Evolutionary conservation across 1,140 invertebrate species (phyloP), one percentile per base, ranked within the genome.

Genomic region (Bombus terrestris): DNA sequence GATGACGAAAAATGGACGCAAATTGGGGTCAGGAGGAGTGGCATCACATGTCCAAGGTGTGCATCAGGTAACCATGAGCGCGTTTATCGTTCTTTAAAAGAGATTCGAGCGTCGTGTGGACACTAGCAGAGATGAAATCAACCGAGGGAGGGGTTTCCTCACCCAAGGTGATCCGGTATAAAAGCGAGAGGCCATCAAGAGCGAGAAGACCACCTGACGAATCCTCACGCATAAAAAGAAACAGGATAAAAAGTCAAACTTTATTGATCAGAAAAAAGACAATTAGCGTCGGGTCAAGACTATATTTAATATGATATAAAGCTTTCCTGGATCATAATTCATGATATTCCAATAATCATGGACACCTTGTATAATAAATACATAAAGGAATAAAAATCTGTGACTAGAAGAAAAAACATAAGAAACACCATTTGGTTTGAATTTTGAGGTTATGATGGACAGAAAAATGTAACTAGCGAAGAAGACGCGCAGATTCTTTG

Each of bases 121-220:
- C 66, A 78, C 59, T 77, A 84, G 64, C 79, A 43, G 47, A 39
- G 77, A 32, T 47, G 59, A 88, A 81, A 77, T 73, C 57, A 64
- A 59, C 47, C 12, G 28, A 32, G 18, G 66, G 37, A 68, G 41
- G 66, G 62, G 57, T 39, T 64, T 32, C 59, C 47, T 66, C 43
- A 72, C 85, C 80, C 90, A 91, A 91, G 90, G 89, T 91, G 87
- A 91, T 90, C 87, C 89, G 35, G 85, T 90, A 72, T 72, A 83
- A 87, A 83, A 88, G 87, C 72, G 85, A 88, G 73, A 86, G 84
- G 84, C 15, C 22, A 22, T 47, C 25, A 53, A 22, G 47, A 53
- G 47, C 47, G 47, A 53, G 77, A 64, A 77, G 75, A 57, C 25
- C 41, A 39, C 13, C n/a, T 57, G 57, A 80, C 25, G 15, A n/a